Base-by-base conservation (phyloP, 2,113 vertebrate genomes). In the Pandion haliaetus region DNA sequence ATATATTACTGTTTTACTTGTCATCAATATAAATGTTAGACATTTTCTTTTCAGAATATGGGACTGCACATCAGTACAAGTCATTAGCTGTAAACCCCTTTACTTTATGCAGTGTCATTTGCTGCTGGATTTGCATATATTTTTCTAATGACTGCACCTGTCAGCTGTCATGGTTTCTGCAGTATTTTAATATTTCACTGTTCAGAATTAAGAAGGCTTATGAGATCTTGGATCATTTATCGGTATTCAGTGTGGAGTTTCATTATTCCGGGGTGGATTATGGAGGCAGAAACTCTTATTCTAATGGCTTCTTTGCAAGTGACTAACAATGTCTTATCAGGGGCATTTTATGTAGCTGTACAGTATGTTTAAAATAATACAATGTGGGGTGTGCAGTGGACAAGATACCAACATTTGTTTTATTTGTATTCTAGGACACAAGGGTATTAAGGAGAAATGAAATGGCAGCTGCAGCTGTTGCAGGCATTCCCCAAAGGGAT, bases 381-480 rank as follows among this genome's bases (percentile, higher is more conserved):
- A 0, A 45, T 47, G 47, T 63, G 28, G 57, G 59, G 61, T 93
- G 61, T 85, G 70, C 88, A 62, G 69, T 20, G 58, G 88, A 82
- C 70, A 92, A 95, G 88, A 93, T 71, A 91, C 59, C 78, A 91
- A 93, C 90, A 90, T 95, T 97, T 97, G 93, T 95, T 96, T 95
- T 94, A 91, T 95, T 96, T 97, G 91, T 95, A 95, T 98, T 97
- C 97, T 97, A 94, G 97, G 97, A 90, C 97, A 97, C 90, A 66
- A 92, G 88, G 97, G 97, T 96, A 97, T 97, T 97, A 98, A 93
- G 88, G 81, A 91, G 65, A 97, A 97, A 97, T 96, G 71, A 97
- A 97, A 97, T 97, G 96, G 91, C 97, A 97, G 95, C 90, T 96
- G 97, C 95, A 96, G 96, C 96, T 97, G 96, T 95, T 94, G 72